A percentile compares a stretch with the other conserved stretches of the same genome.
Evolutionary conservation across 2,113 vertebrate genomes (phyloP).

Genomic region (Vicugna pacos): DNA sequence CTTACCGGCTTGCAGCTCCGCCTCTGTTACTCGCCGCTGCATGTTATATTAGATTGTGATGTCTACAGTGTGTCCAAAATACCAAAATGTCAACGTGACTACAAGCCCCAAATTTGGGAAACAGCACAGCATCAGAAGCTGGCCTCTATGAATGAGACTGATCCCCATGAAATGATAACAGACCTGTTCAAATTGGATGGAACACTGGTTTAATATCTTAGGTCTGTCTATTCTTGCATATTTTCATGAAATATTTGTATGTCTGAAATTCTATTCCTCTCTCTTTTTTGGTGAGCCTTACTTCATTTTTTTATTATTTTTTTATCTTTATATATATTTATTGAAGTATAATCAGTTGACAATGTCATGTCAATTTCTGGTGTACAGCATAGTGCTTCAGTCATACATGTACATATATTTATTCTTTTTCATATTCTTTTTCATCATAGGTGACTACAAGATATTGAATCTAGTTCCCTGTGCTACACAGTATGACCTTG

Average conservation of each 20-base stretch:
- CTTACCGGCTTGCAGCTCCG: neutral
- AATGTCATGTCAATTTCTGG: too few species aligned
- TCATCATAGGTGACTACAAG: too few species aligned
- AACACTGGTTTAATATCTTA: neutral
- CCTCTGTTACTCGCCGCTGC: neutral
- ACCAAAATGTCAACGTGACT: neutral
- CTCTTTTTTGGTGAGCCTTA: neutral
- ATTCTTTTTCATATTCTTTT: too few species aligned
- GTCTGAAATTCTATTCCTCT: neutral
- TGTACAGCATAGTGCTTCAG: too few species aligned
- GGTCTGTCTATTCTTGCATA: neutral
- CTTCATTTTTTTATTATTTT: too few species aligned
- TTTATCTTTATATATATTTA: too few species aligned
- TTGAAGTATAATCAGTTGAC: too few species aligned
- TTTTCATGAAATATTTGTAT: slow-evolving; percentile 1
- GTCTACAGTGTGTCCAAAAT: neutral
- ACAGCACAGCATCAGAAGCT: neutral
- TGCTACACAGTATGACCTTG: too few species aligned
- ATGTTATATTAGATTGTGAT: slow-evolving; percentile 3
- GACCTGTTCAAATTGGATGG: neutral
- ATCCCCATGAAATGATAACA: neutral
- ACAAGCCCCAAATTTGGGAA: neutral
- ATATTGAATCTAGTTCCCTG: too few species aligned
- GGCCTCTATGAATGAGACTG: neutral
- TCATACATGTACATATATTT: too few species aligned